These are phyloP conservation scores for Nothoprocta pentlandii DNA, from an alignment of 2,113 vertebrate species.

Conservation along the genomic window DNA sequence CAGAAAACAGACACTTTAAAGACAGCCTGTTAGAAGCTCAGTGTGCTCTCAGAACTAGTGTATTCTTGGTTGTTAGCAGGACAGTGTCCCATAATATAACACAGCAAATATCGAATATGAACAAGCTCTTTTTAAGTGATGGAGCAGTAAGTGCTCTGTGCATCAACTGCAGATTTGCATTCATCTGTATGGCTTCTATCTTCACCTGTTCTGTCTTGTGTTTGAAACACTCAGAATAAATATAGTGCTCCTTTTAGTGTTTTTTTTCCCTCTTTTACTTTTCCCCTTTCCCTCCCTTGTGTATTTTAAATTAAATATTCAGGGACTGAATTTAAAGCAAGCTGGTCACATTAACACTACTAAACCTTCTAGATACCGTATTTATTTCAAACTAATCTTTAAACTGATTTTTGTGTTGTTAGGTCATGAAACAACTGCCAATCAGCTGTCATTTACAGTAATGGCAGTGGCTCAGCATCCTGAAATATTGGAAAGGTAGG, in stretches of 20 bases:
- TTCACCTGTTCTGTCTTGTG: neutral
- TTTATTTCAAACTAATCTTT: neutral
- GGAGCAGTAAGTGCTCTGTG: neutral
- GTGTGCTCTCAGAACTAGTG: neutral
- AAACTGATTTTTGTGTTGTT: neutral
- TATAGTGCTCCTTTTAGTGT: neutral
- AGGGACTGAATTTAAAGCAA: neutral
- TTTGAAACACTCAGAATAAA: accelerated
- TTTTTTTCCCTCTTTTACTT: neutral
- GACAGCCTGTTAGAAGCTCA: neutral
- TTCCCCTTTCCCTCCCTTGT: neutral
- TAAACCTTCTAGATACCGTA: neutral
- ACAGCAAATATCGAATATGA: neutral
- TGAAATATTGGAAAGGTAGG: slow-evolving; percentile 86
- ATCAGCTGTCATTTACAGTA: slow-evolving; percentile 87
- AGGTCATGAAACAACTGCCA: slow-evolving; percentile 95
- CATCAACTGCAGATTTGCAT: neutral
- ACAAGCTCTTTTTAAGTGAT: neutral
- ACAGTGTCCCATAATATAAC: neutral
- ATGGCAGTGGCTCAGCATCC: slow-evolving; percentile 89
- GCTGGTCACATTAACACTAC: neutral
- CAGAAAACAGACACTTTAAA: neutral
- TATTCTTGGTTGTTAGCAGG: neutral
- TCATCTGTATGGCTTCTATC: neutral
- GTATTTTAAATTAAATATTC: neutral